Evolutionary conservation across 1,140 invertebrate species (phyloP).

Genomic region (Sycophaga agraensis): DNA sequence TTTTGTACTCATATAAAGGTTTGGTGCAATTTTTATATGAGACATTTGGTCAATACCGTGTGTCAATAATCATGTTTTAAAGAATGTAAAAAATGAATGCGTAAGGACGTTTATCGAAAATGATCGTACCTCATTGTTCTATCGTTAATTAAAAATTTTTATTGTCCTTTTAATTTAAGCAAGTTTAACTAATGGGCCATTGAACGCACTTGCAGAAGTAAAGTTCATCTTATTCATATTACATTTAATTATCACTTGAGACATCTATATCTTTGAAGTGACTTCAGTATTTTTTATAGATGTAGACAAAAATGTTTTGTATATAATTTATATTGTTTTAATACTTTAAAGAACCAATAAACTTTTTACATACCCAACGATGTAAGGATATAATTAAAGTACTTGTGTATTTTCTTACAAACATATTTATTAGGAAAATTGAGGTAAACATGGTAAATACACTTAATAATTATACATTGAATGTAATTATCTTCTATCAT

Average conservation of each 20-base stretch:
- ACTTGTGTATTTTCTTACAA: not conserved
- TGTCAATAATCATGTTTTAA: too few relatives aligned
- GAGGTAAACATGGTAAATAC: conserved; percentile 10
- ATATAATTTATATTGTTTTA: conserved; percentile 4
- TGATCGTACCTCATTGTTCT: too few relatives aligned
- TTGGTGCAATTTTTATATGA: too few relatives aligned
- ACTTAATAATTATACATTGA: too few relatives aligned
- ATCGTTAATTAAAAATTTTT: too few relatives aligned
- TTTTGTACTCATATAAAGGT: too few relatives aligned
- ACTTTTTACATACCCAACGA: too few relatives aligned
- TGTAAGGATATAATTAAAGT: not conserved
- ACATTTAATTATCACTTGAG: not conserved
- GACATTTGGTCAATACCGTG: too few relatives aligned
- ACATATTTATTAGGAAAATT: conserved; percentile 6
- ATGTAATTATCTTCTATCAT: not conserved
- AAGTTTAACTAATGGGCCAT: conserved; percentile 10
- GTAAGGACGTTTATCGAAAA: too few relatives aligned
- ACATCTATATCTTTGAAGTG: not conserved
- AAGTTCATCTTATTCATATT: not conserved
- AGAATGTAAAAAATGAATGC: too few relatives aligned
- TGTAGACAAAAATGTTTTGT: not conserved
- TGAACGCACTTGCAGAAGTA: not conserved
- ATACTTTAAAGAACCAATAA: too few relatives aligned
- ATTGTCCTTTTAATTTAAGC: conserved; percentile 2
- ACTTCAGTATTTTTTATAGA: conserved; percentile 9